Evolutionary conservation across 2,888 invertebrate species (phyloP).

Genomic region (Lycophotia porphyrea): DNA sequence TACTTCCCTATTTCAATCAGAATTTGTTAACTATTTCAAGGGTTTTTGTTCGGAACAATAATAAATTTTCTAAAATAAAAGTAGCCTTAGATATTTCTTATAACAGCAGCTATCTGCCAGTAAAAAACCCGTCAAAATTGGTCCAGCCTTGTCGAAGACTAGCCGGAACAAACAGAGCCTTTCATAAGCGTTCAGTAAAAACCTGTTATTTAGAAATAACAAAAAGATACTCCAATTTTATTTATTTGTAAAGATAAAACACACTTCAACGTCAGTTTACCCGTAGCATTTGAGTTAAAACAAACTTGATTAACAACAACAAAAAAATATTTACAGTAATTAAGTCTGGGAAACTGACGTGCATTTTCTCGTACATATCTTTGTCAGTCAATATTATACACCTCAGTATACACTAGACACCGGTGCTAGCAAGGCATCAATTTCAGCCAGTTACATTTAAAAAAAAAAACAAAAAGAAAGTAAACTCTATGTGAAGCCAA

Average conservation of each 20-base stretch:
- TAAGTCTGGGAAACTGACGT: constrained; percentile 24
- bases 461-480: constrained; percentile 41
- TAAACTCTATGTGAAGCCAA: constrained; percentile 40
- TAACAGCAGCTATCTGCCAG: too few relatives aligned
- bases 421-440: constrained; percentile 42
- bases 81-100: too few relatives aligned
- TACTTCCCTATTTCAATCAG: too few relatives aligned
- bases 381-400: constrained; percentile 51
- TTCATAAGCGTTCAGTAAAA: too few relatives aligned
- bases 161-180: too few relatives aligned
- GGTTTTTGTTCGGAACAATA: too few relatives aligned
- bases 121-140: too few relatives aligned
- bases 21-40: too few relatives aligned
- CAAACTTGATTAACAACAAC: constrained; percentile 2
- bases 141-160: too few relatives aligned
- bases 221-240: too few relatives aligned
- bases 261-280: neutral
- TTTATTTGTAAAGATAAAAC: neutral
- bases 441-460: constrained; percentile 12
- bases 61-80: too few relatives aligned
- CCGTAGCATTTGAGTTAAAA: constrained; percentile 26
- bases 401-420: constrained; percentile 55
- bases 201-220: too few relatives aligned
- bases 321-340: constrained; percentile 15
- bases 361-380: constrained; percentile 27